These are phyloP conservation scores for Goniozus legneri DNA, from an alignment of 1,140 invertebrate species.

Conservation along the genomic window DNA sequence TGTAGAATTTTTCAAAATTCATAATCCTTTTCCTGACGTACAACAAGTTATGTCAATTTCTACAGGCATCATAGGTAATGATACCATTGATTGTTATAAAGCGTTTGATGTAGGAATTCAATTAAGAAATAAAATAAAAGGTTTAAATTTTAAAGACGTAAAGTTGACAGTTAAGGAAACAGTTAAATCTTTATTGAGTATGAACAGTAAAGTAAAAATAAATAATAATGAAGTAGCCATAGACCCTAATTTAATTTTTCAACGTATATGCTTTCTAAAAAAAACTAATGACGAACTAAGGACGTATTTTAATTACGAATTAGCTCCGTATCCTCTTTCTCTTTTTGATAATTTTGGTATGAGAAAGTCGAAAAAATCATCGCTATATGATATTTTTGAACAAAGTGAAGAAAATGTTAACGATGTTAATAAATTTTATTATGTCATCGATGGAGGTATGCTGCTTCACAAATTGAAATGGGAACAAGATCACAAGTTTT, in stretches of 20 bases:
- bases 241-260: constrained; percentile 27
- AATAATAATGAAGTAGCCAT: constrained; percentile 13
- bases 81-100: constrained; percentile 32
- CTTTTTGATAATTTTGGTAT: constrained; percentile 33
- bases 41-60: constrained; percentile 29
- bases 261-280: constrained; percentile 27
- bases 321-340: constrained; percentile 31
- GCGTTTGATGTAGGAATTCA: constrained; percentile 27
- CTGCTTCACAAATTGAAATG: constrained; percentile 26
- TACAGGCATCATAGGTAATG: constrained; percentile 33
- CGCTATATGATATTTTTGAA: constrained; percentile 21
- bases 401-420: constrained; percentile 11
- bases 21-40: neutral
- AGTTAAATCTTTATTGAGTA: constrained; percentile 8
- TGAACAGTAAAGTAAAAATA: constrained; percentile 1
- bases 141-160: constrained; percentile 9
- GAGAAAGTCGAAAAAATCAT: constrained; percentile 29
- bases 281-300: constrained; percentile 26
- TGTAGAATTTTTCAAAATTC: neutral
- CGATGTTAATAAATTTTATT: constrained; percentile 20
- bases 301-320: constrained; percentile 30
- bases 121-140: constrained; percentile 22
- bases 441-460: constrained; percentile 33
- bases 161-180: constrained; percentile 23
- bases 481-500: constrained; percentile 34